These are phyloP conservation scores for Salticus scenicus DNA, from an alignment of 2,888 invertebrate genomes.

Conservation along the genomic window DNA sequence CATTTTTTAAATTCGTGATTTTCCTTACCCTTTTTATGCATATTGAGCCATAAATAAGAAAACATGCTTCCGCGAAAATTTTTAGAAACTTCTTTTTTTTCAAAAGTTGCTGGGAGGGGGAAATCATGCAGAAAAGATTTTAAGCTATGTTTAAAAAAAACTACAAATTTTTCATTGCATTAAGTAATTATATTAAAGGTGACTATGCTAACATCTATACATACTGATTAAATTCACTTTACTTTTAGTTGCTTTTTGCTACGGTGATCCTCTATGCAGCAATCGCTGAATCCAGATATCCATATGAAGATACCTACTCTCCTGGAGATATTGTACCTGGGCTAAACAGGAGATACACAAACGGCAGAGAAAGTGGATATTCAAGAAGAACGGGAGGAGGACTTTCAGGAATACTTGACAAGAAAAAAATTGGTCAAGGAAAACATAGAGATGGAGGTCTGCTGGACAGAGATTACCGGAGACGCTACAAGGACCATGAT, in stretches of 20 bases:
- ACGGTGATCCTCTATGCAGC: neutral
- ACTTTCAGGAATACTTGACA: neutral
- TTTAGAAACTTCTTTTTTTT: too few species aligned
- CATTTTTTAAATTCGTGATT: too few species aligned
- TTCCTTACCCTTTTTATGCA: too few species aligned
- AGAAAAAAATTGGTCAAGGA: neutral
- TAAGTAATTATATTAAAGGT: too few species aligned
- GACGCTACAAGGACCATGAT: constrained; percentile 5
- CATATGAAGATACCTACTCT: constrained; percentile 50
- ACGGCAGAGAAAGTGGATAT: constrained; percentile 1
- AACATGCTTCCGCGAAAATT: too few species aligned
- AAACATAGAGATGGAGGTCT: neutral
- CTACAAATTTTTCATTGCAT: too few species aligned
- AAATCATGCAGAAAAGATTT: too few species aligned
- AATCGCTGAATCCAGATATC: constrained; percentile 37
- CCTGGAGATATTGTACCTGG: constrained; percentile 30
- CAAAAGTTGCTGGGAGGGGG: too few species aligned
- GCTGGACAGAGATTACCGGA: neutral
- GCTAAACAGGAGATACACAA: neutral
- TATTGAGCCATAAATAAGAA: too few species aligned
- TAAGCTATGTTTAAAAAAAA: too few species aligned
- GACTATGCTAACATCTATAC: too few species aligned
- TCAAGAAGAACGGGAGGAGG: neutral
- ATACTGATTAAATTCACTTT: too few species aligned
- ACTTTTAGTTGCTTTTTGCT: neutral